Evolutionary conservation across 1,140 invertebrate genomes (phyloP), one percentile per base, ranked within the genome.

Genomic region (Trachymyrmex septentrionalis): DNA sequence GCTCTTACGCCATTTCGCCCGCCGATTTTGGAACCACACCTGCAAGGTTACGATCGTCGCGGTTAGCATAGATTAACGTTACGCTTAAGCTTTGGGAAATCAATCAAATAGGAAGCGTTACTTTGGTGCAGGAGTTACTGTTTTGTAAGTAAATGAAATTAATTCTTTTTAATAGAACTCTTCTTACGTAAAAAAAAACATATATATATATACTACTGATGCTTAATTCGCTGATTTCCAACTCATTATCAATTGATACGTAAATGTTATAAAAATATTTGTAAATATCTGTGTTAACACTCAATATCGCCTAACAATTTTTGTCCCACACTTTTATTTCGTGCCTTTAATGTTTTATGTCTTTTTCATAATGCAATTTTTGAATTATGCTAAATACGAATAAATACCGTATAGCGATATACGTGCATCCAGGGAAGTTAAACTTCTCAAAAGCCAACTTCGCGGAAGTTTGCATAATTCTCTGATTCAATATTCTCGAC

Each of bases 1-100:
- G 57, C 97, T 98, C 95, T 99, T 99, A 85, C 98, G 96, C 98
- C 98, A 99, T 95, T 99, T 99, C 50, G 98, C 98, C 64, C 98
- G 96, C 50, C 98, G 96, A 94, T 99, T 99, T 97, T 99, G 98
- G 93, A 99, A 99, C 98, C 98, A 99, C 2, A 99, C 98, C 98
- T 99, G 93, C 10, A 90, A 89, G 81, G 81, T 61, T 66, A 66
- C 12, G 7, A 27, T 44, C 34, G 19, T 14, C 55, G 34, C 57
- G 38, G 19, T 84, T 59, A 75, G 3, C 16, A 73, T 55, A 53
- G 14, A 71, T 80, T 55, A 57, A 24, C 1, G 7, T 66, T n/a
- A 24, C 7, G 53, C 16, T 78, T 34, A n/a, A 66, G 44, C 21
- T 34, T 44, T 1, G 12, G 4, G 12, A n/a, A 16, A 38, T 69